These are phyloP conservation scores for Leptopilina clavipes DNA, from an alignment of 1,140 invertebrate species.

Conservation along the genomic window DNA sequence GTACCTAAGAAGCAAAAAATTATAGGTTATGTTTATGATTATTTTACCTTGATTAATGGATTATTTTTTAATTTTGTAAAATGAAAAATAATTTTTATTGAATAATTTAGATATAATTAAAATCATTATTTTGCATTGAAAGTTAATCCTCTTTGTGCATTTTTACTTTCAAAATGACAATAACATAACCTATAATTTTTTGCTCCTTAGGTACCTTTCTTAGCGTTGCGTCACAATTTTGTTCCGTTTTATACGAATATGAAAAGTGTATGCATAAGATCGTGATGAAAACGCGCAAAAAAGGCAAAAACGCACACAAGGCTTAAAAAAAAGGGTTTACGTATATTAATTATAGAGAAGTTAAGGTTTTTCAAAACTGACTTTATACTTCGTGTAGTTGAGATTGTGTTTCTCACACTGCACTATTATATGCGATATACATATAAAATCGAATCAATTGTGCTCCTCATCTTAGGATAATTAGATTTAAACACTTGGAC, in stretches of 20 bases:
- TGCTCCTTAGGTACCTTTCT: no score
- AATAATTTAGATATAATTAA: no score
- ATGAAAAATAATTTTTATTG: no score
- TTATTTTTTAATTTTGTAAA: no score
- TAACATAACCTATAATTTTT: no score
- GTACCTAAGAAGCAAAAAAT: no score
- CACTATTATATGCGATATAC: not conserved
- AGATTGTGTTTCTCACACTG: not conserved
- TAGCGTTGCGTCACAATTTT: no score
- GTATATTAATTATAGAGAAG: not conserved
- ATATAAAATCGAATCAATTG: not conserved
- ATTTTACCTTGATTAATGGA: no score
- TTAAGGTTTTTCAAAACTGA: not conserved
- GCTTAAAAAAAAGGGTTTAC: not conserved
- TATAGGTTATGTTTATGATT: no score
- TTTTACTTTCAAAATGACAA: no score
- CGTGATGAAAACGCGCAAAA: not conserved
- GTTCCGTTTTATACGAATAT: not conserved
- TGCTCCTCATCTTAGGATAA: not conserved
- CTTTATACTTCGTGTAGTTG: not conserved
- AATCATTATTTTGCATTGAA: no score
- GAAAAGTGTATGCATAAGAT: not conserved
- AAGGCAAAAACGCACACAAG: conserved; percentile 5
- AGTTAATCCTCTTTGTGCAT: no score
- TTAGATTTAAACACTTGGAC: not conserved